phyloP scores from a whole-genome alignment of 2,888 invertebrate genomes.

The Lepidocyrtoides sp. region DNA sequence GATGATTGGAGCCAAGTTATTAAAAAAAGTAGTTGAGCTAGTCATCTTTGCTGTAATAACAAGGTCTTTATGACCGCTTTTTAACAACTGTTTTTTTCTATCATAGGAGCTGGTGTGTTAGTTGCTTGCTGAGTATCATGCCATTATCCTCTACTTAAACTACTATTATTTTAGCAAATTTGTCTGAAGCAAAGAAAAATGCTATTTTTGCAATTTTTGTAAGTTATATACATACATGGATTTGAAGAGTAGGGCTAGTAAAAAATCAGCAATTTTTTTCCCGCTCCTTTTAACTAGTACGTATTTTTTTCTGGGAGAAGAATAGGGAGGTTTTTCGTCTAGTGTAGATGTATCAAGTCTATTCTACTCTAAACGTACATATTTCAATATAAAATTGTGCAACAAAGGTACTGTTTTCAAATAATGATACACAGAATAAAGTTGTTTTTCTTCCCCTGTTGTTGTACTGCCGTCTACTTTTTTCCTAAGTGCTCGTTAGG shows the following conservation, averaged over 20 bases:
- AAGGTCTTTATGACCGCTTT: neutral
- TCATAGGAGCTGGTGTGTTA: neutral
- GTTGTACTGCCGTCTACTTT: slow-evolving; percentile 30
- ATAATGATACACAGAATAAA: slow-evolving; percentile 3
- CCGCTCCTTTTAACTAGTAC: neutral
- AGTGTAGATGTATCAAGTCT: no score
- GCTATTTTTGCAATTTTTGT: neutral
- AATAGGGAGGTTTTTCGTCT: neutral
- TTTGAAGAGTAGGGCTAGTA: neutral
- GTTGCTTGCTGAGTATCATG: no score
- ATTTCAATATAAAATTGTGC: neutral
- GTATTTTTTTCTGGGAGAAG: neutral
- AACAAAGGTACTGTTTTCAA: neutral
- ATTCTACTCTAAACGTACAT: no score
- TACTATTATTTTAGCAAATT: neutral
- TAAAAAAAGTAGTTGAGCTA: slow-evolving; percentile 38
- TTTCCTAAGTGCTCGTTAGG: slow-evolving; percentile 73
- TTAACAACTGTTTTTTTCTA: slow-evolving; percentile 10
- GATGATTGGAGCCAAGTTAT: slow-evolving; percentile 53
- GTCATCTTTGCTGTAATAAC: slow-evolving; percentile 12
- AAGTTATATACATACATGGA: neutral
- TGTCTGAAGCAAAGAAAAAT: neutral
- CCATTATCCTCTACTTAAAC: neutral
- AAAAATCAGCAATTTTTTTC: slow-evolving; percentile 52
- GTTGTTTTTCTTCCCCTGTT: neutral